phyloP scores from a whole-genome alignment of 2,888 invertebrate species.

The Drosophila aldrichi region DNA sequence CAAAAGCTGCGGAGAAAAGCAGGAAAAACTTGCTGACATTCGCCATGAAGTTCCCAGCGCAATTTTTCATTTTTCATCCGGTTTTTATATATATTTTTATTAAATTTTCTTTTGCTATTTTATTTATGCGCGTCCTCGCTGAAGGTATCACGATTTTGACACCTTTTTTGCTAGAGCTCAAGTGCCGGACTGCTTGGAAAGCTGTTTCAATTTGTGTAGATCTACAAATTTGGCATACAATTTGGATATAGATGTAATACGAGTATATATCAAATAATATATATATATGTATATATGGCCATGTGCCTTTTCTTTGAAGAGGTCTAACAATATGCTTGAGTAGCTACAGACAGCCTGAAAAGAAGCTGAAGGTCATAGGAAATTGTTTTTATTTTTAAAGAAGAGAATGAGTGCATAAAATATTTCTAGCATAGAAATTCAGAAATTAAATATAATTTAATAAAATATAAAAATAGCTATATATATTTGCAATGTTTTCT shows the following conservation, averaged over 20 bases:
- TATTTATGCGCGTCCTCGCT: conserved; percentile 18
- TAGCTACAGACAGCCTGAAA: too few species aligned
- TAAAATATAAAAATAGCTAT: too few species aligned
- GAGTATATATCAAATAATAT: background rate
- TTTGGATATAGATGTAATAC: background rate
- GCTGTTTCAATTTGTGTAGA: background rate
- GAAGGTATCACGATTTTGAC: conserved; percentile 50
- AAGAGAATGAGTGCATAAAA: too few species aligned
- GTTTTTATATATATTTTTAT: conserved; percentile 29
- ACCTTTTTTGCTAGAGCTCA: conserved; percentile 29
- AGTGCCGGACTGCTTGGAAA: background rate
- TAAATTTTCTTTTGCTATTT: conserved; percentile 21
- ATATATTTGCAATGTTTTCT: too few species aligned
- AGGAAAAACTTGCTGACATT: conserved; percentile 67
- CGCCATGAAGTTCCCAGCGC: conserved; percentile 56
- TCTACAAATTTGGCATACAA: background rate
- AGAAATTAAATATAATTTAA: too few species aligned
- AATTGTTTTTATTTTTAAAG: too few species aligned
- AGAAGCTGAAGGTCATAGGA: too few species aligned
- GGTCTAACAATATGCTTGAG: too few species aligned
- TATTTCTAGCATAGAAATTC: too few species aligned
- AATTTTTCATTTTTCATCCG: conserved; percentile 32
- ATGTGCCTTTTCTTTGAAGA: too few species aligned
- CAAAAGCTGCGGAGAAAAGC: too few species aligned
- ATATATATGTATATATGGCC: background rate